A percentile compares a stretch with the other conserved stretches of the same genome.
Evolutionary conservation across 2,888 invertebrate species (phyloP).

Genomic region (Sthenelais limicola): DNA sequence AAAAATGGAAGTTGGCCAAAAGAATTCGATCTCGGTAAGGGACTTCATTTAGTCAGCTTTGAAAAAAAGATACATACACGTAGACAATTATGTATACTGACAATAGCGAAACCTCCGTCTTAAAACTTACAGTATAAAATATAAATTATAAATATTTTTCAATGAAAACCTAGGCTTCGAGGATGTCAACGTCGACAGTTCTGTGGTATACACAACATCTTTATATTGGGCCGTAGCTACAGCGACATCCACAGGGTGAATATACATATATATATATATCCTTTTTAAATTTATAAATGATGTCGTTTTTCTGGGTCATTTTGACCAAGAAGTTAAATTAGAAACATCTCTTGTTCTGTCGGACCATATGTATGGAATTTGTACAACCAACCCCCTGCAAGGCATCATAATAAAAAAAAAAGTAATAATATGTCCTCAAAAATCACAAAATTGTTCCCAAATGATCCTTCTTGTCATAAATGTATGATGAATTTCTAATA

Average conservation of each 20-base stretch:
- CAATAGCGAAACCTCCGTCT: too few relatives aligned
- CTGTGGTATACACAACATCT: conserved; percentile 36
- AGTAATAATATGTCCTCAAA: too few relatives aligned
- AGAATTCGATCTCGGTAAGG: conserved; percentile 3
- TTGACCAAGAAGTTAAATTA: background rate
- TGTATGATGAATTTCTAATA: too few relatives aligned
- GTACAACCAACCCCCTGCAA: too few relatives aligned
- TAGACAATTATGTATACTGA: too few relatives aligned
- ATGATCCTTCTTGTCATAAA: too few relatives aligned
- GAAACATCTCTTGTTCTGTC: background rate
- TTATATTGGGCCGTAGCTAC: conserved; percentile 42
- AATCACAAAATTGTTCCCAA: too few relatives aligned
- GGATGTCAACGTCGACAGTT: background rate
- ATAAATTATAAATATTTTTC: background rate
- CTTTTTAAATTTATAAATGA: background rate
- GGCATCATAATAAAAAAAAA: too few relatives aligned
- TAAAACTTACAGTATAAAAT: background rate
- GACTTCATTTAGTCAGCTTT: background rate
- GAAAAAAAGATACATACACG: too few relatives aligned
- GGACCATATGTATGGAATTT: too few relatives aligned
- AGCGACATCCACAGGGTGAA: conserved; percentile 45
- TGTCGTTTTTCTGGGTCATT: background rate
- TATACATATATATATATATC: background rate
- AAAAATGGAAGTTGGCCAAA: background rate
- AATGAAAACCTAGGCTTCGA: background rate